Base-by-base conservation (phyloP, 2,888 invertebrate species). In the Himalopsyche anomala region DNA sequence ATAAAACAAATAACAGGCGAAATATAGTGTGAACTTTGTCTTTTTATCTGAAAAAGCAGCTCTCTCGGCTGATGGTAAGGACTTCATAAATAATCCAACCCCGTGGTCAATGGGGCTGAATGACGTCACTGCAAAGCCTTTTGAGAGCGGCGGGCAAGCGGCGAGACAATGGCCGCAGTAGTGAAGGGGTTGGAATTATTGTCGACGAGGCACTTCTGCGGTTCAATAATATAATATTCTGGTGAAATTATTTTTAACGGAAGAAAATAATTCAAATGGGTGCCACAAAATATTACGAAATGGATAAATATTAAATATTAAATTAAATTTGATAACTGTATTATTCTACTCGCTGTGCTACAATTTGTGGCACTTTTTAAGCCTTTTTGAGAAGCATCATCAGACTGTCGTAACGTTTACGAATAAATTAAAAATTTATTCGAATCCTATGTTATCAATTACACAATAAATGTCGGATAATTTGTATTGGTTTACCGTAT, bases 51-150 rank as follows among this genome's bases (percentile, higher is more conserved):
- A 62, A 62, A 62, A 62, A 62, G 62, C 62, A 62, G 62, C 62
- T 62, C 56, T 56, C 19, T 62, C 11, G 62, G 62, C n/a, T n/a
- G 62, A 19, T 62, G 5, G 19, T 62, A 62, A 62, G 62, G 62
- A 62, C 62, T 62, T 62, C 62, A 62, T 62, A 62, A 62, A 62
- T 62, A 62, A 62, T 62, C 62, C 19, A 28, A 62, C 62, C 51
- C 28, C 62, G 69, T 83, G 74, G 74, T 83, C 83, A 83, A 83
- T 83, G 83, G 83, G 69, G 42, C 83, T 19, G 69, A 83, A 83
- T 38, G 69, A 55, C 62, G 56, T 69, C 83, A 56, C 55, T 17
- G 82, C 54, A 51, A 45, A 56, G 12, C 51, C 51, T 54, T 45
- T 55, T 19, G 12, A 54, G 15, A n/a, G 19, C 62, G 62, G 62